phyloP scores from a whole-genome alignment of 2,113 vertebrate genomes.

The Orientallactaga bullata region DNA sequence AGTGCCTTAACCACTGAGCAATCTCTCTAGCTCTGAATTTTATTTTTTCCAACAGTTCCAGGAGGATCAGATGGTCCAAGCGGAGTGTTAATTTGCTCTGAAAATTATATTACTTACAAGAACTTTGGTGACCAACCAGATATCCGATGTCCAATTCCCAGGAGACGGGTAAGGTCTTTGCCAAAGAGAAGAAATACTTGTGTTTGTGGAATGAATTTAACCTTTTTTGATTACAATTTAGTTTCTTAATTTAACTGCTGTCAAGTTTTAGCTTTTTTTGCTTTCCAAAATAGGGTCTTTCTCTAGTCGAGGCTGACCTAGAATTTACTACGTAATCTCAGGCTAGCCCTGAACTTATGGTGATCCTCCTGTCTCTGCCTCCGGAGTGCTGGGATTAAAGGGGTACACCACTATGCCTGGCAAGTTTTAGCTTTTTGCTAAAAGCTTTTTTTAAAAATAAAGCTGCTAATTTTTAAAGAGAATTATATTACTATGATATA shows the following conservation, averaged over 20 bases:
- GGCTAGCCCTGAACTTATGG: background rate
- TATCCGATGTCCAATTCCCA: slow-evolving; percentile 98
- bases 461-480: slow-evolving; percentile 2
- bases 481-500: too few relatives aligned
- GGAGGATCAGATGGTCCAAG: slow-evolving; percentile 98
- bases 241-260: background rate
- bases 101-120: slow-evolving; percentile 99
- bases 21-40: background rate
- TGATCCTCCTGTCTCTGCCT: too few relatives aligned
- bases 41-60: slow-evolving; percentile 89
- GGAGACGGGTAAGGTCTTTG: slow-evolving; percentile 93
- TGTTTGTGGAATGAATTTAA: slow-evolving; percentile 21
- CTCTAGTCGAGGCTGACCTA: too few relatives aligned
- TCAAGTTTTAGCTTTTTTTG: slow-evolving; percentile 4
- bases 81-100: slow-evolving; percentile 98
- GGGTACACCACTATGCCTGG: too few relatives aligned
- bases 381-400: too few relatives aligned
- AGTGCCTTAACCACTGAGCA: background rate
- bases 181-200: background rate
- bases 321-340: background rate
- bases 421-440: background rate
- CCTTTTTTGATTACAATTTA: slow-evolving; percentile 42
- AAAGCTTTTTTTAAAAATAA: slow-evolving; percentile 8
- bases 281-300: background rate
- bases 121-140: slow-evolving; percentile 99